These are phyloP conservation scores for Piprites chloris DNA, from an alignment of 2,113 vertebrate species.

Conservation along the genomic window DNA sequence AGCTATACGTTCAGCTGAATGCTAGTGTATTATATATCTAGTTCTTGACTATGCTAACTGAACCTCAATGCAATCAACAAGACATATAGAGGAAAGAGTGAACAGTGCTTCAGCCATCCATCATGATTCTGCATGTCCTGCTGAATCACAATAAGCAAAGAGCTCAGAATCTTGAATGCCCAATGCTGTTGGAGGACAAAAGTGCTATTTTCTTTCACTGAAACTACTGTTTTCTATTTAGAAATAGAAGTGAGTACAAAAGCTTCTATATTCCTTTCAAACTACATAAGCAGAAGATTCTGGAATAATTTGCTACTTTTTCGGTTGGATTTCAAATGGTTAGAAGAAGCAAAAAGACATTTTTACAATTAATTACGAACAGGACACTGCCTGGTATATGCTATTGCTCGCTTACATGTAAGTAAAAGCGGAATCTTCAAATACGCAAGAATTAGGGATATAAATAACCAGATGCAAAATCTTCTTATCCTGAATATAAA, in stretches of 20 bases:
- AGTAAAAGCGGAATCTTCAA: not conserved
- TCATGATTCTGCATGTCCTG: conserved; percentile 36
- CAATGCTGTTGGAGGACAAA: not conserved
- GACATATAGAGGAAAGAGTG: conserved; percentile 27
- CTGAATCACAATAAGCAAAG: conserved; percentile 26
- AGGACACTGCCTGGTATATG: not conserved
- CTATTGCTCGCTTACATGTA: not conserved
- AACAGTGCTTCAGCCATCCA: conserved; percentile 31
- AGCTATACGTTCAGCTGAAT: not conserved
- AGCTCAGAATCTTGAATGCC: not conserved
- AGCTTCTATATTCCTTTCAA: not conserved
- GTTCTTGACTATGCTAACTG: not conserved
- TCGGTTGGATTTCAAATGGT: not conserved
- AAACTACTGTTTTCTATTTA: not conserved
- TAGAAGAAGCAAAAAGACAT: not conserved
- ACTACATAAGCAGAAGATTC: not conserved
- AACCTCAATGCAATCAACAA: conserved; percentile 40
- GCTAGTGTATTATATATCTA: not conserved
- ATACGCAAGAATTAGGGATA: not conserved
- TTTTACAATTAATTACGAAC: not conserved
- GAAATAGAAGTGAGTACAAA: not conserved
- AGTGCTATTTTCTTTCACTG: not conserved
- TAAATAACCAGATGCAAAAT: not conserved
- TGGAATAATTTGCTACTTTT: not conserved
- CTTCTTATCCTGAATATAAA: not conserved